phyloP scores from a whole-genome alignment of 2,888 invertebrate species.

The Heteromurus nitidus region DNA sequence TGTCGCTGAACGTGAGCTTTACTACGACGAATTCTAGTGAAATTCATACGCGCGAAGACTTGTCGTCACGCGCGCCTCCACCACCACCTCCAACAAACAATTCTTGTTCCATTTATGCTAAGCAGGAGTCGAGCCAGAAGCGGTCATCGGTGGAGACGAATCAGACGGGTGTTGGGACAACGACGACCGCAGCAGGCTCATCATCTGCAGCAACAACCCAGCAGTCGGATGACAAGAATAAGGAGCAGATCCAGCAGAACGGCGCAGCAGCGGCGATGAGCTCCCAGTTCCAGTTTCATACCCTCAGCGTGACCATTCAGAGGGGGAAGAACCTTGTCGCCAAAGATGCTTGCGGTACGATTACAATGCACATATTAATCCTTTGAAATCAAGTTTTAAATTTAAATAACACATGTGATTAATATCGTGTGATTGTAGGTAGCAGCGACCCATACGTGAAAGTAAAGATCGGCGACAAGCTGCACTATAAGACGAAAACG shows the following conservation, averaged over 20 bases:
- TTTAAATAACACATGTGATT: neutral
- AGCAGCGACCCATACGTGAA: conserved; percentile 98
- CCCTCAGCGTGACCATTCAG: conserved; percentile 90
- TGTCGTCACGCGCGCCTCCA: conserved; percentile 8
- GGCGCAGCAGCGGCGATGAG: conserved; percentile 16
- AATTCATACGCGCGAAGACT: conserved; percentile 44
- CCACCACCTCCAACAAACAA: conserved; percentile 11
- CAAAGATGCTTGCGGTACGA: conserved; percentile 95
- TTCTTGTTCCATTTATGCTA: neutral
- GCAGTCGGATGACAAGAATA: too few species aligned
- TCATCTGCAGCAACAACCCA: neutral
- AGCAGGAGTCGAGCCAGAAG: conserved; percentile 28
- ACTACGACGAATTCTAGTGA: conserved; percentile 64
- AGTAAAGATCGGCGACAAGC: conserved; percentile 90
- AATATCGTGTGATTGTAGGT: conserved; percentile 78
- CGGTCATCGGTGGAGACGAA: neutral
- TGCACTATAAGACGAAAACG: conserved; percentile 94
- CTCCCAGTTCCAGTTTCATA: conserved; percentile 84
- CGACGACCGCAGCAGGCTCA: neutral
- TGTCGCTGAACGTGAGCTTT: conserved; percentile 69
- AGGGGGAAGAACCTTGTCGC: conserved; percentile 92
- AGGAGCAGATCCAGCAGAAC: neutral
- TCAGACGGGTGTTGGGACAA: too few species aligned
- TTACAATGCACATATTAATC: conserved; percentile 57
- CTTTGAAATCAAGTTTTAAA: neutral